phyloP scores from a whole-genome alignment of 2,888 invertebrate genomes.

The Piscicola geometra region DNA sequence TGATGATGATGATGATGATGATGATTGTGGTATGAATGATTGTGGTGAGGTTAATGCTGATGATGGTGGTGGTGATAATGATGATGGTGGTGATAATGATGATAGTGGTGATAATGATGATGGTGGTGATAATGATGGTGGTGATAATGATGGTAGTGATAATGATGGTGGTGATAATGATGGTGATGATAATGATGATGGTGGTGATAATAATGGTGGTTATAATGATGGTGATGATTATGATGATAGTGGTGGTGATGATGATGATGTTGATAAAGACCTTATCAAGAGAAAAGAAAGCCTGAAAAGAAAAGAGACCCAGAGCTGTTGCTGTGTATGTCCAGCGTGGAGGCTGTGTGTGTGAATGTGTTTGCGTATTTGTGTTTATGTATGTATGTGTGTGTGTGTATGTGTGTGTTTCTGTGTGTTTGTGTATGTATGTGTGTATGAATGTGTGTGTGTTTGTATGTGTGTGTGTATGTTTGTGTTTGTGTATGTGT shows the following conservation, averaged over 20 bases:
- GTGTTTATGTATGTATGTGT: not conserved
- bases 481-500: too few relatives aligned
- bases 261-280: not conserved
- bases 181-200: not conserved
- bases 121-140: too few relatives aligned
- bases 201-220: not conserved
- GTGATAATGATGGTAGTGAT: too few relatives aligned
- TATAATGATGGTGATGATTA: not conserved
- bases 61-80: not conserved
- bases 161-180: not conserved
- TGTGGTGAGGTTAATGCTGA: not conserved
- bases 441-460: too few relatives aligned
- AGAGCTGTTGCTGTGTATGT: not conserved
- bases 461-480: too few relatives aligned
- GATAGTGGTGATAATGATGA: too few relatives aligned
- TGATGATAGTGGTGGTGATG: not conserved
- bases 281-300: not conserved
- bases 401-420: not conserved
- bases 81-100: not conserved
- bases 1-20: not conserved
- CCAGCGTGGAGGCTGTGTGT: not conserved
- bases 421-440: too few relatives aligned
- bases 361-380: too few relatives aligned
- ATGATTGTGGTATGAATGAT: not conserved
- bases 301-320: conserved; percentile 2